Evolutionary conservation across 1,140 invertebrate genomes (phyloP).

Genomic region (Zaprionus lachaisei): DNA sequence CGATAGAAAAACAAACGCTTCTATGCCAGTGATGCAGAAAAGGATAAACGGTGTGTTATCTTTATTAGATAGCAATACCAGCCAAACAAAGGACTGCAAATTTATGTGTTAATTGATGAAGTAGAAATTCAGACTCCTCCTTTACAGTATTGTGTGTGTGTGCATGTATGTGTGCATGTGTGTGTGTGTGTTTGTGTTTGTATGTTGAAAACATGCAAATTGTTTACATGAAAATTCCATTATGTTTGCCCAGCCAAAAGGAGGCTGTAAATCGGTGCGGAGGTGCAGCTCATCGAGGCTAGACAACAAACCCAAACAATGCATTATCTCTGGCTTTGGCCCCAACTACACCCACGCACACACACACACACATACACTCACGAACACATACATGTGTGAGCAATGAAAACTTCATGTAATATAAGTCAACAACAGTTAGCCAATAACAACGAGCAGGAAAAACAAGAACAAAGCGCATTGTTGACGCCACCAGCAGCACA

Average conservation of each 20-base stretch:
- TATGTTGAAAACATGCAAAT: slow-evolving; percentile 66
- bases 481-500: slow-evolving; percentile 28
- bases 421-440: slow-evolving; percentile 66
- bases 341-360: slow-evolving; percentile 14
- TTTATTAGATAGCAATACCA: slow-evolving; percentile 46
- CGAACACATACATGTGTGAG: slow-evolving; percentile 18
- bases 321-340: slow-evolving; percentile 51
- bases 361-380: not conserved
- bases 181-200: slow-evolving; percentile 17
- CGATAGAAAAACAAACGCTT: not conserved
- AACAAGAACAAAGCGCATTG: slow-evolving; percentile 54
- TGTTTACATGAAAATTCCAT: slow-evolving; percentile 78
- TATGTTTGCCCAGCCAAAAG: slow-evolving; percentile 57
- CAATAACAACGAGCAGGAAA: slow-evolving; percentile 46
- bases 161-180: slow-evolving; percentile 12
- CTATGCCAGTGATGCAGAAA: slow-evolving; percentile 9
- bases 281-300: slow-evolving; percentile 60
- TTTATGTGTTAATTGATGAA: slow-evolving; percentile 69
- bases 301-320: slow-evolving; percentile 66
- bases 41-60: slow-evolving; percentile 24
- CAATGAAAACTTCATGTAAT: slow-evolving; percentile 64
- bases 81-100: slow-evolving; percentile 38
- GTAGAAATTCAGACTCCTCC: slow-evolving; percentile 18
- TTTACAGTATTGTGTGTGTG: not conserved
- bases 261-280: slow-evolving; percentile 40